These are phyloP conservation scores for Keiferia lycopersicella DNA, from an alignment of 2,888 invertebrate genomes.

Conservation along the genomic window DNA sequence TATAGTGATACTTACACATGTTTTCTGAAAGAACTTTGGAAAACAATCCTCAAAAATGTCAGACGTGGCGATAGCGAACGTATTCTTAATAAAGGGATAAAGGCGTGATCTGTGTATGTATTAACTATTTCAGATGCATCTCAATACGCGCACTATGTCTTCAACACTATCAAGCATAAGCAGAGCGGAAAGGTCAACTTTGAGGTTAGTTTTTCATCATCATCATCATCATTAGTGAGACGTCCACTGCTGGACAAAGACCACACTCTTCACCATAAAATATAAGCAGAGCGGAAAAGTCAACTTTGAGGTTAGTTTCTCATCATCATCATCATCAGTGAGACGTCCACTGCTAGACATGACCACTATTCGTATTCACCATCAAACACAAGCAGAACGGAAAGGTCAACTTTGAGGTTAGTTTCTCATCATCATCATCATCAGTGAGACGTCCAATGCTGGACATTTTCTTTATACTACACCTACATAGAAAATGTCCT, in stretches of 20 bases:
- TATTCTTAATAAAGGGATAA: too few species aligned
- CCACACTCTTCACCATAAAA: slow-evolving; percentile 78
- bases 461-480: too few species aligned
- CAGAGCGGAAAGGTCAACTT: slow-evolving; percentile 92
- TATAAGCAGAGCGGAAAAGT: slow-evolving; percentile 91
- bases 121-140: slow-evolving; percentile 93
- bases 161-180: slow-evolving; percentile 94
- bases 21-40: too few species aligned
- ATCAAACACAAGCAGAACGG: slow-evolving; percentile 91
- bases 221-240: too few species aligned
- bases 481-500: too few species aligned
- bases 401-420: slow-evolving; percentile 94
- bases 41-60: too few species aligned
- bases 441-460: too few species aligned
- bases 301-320: slow-evolving; percentile 90
- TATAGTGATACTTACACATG: too few species aligned
- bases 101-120: too few species aligned
- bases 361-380: slow-evolving; percentile 68
- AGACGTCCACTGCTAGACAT: too few species aligned
- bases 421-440: slow-evolving; percentile 35
- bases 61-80: too few species aligned
- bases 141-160: slow-evolving; percentile 95
- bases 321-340: neutral
- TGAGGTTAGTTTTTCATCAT: slow-evolving; percentile 83
- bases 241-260: too few species aligned